Conservation (phyloP, 1,140 invertebrate species). For the Lucilia sericata region DNA sequence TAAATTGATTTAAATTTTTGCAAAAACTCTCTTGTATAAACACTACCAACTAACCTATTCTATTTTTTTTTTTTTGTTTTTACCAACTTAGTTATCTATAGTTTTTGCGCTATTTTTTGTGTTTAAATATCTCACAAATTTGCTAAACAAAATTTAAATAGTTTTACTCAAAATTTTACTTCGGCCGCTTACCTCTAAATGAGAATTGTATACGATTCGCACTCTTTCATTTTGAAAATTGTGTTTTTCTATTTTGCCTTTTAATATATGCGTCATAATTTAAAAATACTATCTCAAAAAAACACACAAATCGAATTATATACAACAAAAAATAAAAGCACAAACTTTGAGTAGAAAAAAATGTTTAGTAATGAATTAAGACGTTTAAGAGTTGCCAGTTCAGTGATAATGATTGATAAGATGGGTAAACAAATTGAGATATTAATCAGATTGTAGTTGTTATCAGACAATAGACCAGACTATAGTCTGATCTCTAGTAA, state of each 20-base stretch:
- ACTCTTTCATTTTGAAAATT: slow-evolving; percentile 4
- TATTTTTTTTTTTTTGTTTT: background rate
- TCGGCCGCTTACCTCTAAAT: background rate
- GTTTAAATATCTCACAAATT: slow-evolving; percentile 7
- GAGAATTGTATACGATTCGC: background rate
- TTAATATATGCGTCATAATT: slow-evolving; percentile 48
- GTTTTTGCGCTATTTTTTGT: background rate
- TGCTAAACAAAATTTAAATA: background rate
- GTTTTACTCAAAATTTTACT: background rate
- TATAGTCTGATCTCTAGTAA: no score
- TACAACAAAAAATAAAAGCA: slow-evolving; percentile 26
- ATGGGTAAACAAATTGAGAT: background rate
- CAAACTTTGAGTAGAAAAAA: slow-evolving; percentile 25
- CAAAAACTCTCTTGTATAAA: background rate
- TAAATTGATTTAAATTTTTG: background rate
- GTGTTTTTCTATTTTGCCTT: slow-evolving; percentile 24
- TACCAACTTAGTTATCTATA: background rate
- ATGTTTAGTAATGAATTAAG: slow-evolving; percentile 3
- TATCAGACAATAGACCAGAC: no score
- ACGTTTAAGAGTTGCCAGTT: background rate
- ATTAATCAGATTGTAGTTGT: no score
- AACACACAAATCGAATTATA: no score
- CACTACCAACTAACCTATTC: background rate
- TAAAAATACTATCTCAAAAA: slow-evolving; percentile 45
- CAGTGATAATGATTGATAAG: background rate